Conservation (phyloP, 2,797 vertebrate genomes). For the Smutsia gigantea region DNA sequence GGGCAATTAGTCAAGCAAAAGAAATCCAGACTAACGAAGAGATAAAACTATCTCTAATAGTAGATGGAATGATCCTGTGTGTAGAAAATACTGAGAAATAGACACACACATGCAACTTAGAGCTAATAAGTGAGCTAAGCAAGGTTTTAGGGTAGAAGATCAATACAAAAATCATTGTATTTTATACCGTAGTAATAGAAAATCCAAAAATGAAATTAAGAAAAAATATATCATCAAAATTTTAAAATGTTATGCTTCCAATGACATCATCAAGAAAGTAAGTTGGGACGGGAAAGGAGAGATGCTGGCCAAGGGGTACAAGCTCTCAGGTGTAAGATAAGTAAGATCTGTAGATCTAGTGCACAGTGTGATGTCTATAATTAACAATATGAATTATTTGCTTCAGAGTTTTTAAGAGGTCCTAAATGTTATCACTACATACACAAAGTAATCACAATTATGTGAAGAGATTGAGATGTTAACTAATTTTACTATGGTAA, state of each 20-base stretch:
- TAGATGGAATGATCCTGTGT: not conserved
- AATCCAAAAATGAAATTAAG: not conserved
- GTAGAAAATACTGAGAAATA: not conserved
- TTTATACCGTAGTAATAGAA: not conserved
- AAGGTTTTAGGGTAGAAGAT: not conserved
- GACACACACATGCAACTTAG: not conserved
- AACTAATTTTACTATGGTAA: not conserved
- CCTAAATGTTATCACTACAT: not conserved
- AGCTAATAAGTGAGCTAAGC: not conserved
- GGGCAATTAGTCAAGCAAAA: not conserved
- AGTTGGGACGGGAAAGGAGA: not conserved
- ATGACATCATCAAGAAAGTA: not conserved
- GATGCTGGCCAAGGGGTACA: not conserved
- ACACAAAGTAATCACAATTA: not conserved
- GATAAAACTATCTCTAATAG: not conserved
- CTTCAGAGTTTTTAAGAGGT: not conserved
- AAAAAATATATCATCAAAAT: not conserved
- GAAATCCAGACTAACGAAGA: not conserved
- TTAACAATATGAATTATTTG: not conserved
- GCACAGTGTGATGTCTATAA: not conserved
- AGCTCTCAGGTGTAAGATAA: not conserved
- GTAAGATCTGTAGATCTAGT: not conserved
- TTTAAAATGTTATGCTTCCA: not conserved
- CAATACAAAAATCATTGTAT: not conserved
- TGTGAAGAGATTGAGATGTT: not conserved